A percentile compares a stretch with the other conserved stretches of the same genome.
Conservation (phyloP, 1,140 invertebrate species). For the Plutomurus gul region DNA sequence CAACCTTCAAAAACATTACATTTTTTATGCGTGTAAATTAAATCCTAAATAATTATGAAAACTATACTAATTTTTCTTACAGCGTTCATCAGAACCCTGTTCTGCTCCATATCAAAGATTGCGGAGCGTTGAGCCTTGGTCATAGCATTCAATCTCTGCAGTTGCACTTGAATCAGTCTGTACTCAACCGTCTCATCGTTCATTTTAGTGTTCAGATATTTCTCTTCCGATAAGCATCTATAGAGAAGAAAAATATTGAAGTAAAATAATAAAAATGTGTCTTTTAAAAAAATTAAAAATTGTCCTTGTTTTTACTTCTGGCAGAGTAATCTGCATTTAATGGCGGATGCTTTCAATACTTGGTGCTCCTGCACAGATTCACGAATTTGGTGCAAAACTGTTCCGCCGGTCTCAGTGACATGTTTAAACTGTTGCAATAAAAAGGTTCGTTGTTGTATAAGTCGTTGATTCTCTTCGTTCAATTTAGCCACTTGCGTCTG, state of each 20-base stretch:
- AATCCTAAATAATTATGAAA: neutral
- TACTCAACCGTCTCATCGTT: conserved; percentile 24
- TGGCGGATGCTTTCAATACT: neutral
- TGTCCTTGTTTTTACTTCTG: neutral
- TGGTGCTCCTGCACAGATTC: neutral
- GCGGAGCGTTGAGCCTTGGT: neutral
- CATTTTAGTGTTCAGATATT: neutral
- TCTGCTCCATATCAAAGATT: conserved; percentile 36
- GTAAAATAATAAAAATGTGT: neutral
- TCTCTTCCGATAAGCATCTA: neutral
- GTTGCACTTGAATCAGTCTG: conserved; percentile 32
- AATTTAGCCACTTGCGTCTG: neutral
- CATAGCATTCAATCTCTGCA: neutral
- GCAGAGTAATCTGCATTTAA: neutral
- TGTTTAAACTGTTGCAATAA: neutral
- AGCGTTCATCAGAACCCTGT: conserved; percentile 6
- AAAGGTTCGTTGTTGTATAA: neutral
- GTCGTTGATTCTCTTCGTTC: neutral
- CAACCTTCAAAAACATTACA: conserved; percentile 9
- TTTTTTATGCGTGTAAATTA: neutral
- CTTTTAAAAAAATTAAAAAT: neutral
- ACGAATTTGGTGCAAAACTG: neutral
- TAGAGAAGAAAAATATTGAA: neutral
- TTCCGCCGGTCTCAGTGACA: neutral
- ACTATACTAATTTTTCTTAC: conserved; percentile 8